Evolutionary conservation across 2,888 invertebrate genomes (phyloP).

Genomic region (Dicyrtoma fusca): DNA sequence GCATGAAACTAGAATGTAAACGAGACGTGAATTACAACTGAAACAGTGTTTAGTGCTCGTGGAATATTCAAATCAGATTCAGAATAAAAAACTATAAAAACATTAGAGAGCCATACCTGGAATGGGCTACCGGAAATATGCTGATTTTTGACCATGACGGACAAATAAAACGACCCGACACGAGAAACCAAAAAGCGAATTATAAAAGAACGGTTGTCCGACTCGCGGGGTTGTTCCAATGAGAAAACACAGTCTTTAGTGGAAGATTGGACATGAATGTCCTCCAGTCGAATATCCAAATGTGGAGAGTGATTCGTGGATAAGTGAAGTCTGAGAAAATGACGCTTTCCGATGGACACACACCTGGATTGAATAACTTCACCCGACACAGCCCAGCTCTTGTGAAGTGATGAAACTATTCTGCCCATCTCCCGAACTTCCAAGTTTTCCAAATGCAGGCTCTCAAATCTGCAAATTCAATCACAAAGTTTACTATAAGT

Average conservation of each 20-base stretch:
- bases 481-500: not conserved
- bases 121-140: conserved; percentile 56
- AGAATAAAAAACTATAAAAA: conserved; percentile 9
- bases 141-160: conserved; percentile 53
- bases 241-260: conserved; percentile 55
- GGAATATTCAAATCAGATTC: not conserved
- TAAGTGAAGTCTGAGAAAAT: conserved; percentile 53
- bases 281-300: conserved; percentile 50
- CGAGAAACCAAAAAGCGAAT: conserved; percentile 55
- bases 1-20: conserved; percentile 49
- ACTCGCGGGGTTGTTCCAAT: conserved; percentile 53
- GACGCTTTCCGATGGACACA: conserved; percentile 53
- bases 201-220: conserved; percentile 51
- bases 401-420: conserved; percentile 52
- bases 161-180: conserved; percentile 53
- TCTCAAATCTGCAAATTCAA: conserved; percentile 49
- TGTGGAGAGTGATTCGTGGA: conserved; percentile 50
- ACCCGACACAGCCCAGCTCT: conserved; percentile 55
- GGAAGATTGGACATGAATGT: conserved; percentile 53
- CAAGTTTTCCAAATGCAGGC: conserved; percentile 49
- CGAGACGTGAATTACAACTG: too few relatives aligned
- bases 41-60: not conserved
- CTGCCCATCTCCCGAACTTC: conserved; percentile 51
- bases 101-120: conserved; percentile 40
- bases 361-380: conserved; percentile 55